Conservation (phyloP, 2,113 vertebrate species). For the Nothoprocta pentlandii region DNA sequence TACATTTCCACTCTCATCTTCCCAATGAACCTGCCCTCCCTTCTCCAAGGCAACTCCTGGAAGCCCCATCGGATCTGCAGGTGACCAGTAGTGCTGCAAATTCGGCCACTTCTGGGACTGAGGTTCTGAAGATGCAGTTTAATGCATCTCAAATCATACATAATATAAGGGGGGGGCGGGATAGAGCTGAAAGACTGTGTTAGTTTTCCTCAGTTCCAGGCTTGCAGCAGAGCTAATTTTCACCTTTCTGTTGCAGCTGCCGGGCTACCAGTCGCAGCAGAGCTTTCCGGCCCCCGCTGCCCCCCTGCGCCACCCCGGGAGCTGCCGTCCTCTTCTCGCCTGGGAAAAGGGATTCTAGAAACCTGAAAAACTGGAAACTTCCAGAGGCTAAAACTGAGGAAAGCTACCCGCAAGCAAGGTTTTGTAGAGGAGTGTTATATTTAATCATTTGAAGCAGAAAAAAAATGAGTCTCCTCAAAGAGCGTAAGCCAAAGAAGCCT, state of each 20-base stretch:
- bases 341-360: constrained; percentile 41
- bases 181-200: not conserved
- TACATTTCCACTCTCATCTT: constrained; percentile 64
- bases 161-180: not conserved
- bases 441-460: constrained; percentile 34
- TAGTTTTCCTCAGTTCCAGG: not conserved
- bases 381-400: not conserved
- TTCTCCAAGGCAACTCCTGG: constrained; percentile 15
- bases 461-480: constrained; percentile 88
- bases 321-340: constrained; percentile 14
- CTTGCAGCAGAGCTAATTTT: constrained; percentile 11
- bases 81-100: constrained; percentile 18
- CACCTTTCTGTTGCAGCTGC: constrained; percentile 69
- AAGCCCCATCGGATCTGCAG: not conserved
- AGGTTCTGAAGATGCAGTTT: not conserved
- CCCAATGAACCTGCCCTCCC: constrained; percentile 7
- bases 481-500: constrained; percentile 96
- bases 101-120: not conserved
- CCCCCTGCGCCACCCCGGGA: not conserved
- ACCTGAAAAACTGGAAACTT: constrained; percentile 60
- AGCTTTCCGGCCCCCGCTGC: not conserved
- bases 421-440: not conserved
- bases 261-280: not conserved
- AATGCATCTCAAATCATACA: rapidly evolving
- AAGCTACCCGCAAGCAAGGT: constrained; percentile 25